Conservation (phyloP, 2,888 invertebrate genomes). For the Subacronicta megacephala region DNA sequence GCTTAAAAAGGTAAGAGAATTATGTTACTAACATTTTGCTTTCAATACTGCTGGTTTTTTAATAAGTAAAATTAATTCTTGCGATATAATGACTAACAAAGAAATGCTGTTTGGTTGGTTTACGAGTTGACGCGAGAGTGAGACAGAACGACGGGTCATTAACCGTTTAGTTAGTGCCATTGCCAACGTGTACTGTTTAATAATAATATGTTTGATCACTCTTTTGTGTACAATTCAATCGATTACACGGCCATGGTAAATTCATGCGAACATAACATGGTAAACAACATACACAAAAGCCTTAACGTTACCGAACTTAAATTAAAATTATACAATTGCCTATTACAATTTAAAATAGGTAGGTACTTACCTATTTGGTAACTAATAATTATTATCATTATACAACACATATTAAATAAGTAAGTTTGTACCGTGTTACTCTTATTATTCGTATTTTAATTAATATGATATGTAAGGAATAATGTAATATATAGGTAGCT, state of each 20-base stretch:
- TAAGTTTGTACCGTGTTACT: too few species aligned
- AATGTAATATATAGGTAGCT: too few species aligned
- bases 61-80: neutral
- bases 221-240: conserved; percentile 33
- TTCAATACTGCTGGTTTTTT: conserved; percentile 12
- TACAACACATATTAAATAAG: too few species aligned
- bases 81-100: conserved; percentile 23
- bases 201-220: conserved; percentile 22
- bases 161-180: conserved; percentile 43
- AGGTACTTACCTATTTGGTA: too few species aligned
- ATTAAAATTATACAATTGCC: neutral
- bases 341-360: too few species aligned
- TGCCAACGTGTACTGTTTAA: conserved; percentile 26
- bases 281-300: conserved; percentile 24
- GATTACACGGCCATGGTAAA: conserved; percentile 29
- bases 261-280: too few species aligned
- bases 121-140: conserved; percentile 33
- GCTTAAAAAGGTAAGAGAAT: conserved; percentile 55
- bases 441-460: too few species aligned
- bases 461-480: too few species aligned
- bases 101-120: conserved; percentile 24
- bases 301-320: conserved; percentile 9
- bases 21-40: conserved; percentile 29
- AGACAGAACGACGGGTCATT: conserved; percentile 50
- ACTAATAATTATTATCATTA: too few species aligned